Evolutionary conservation across 1,140 invertebrate genomes (phyloP), one percentile per base, ranked within the genome.

Genomic region (Lucilia sericata): DNA sequence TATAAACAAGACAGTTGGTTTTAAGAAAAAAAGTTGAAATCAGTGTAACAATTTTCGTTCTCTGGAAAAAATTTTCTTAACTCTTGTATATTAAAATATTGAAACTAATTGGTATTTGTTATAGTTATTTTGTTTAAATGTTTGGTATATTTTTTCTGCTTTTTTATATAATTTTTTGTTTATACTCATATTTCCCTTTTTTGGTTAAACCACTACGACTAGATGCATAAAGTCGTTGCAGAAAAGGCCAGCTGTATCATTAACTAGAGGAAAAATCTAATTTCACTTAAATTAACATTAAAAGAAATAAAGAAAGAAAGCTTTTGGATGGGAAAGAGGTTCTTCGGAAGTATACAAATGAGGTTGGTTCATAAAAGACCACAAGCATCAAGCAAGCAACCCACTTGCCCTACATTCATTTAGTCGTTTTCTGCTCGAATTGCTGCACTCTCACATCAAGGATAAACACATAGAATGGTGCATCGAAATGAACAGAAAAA

Each of bases 221-320:
- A 42, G 13, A 34, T 78, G 34, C 5, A 78, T 49, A 78, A 42
- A 36, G 30, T 36, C 14, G 25, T 17, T n/a, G 75, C 34, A 34
- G 75, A 36, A 78, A 36, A 36, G 76, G 76, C 76, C 47, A 80
- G 76, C 42, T 49, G 76, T 51, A 80, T 80, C 76, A 80, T 80
- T 80, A 80, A 80, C 42, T 49, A 49, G 75, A 36, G 75, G 30
- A 78, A 78, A 75, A 78, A 78, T 78, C 75, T 74, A 60, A 82
- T 82, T 65, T 60, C 25, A 74, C 81, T 82, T 82, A 82, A 82
- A 82, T 82, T 82, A 82, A 49, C 51, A 82, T 82, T 82, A 36
- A 34, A 49, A 78, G 13, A 49, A 36, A 34, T n/a, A n/a, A n/a
- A n/a, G n/a, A n/a, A n/a, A n/a, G n/a, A n/a, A n/a, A n/a, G 74